phyloP scores from a whole-genome alignment of 2,888 invertebrate species.

The Agrochola macilenta region DNA sequence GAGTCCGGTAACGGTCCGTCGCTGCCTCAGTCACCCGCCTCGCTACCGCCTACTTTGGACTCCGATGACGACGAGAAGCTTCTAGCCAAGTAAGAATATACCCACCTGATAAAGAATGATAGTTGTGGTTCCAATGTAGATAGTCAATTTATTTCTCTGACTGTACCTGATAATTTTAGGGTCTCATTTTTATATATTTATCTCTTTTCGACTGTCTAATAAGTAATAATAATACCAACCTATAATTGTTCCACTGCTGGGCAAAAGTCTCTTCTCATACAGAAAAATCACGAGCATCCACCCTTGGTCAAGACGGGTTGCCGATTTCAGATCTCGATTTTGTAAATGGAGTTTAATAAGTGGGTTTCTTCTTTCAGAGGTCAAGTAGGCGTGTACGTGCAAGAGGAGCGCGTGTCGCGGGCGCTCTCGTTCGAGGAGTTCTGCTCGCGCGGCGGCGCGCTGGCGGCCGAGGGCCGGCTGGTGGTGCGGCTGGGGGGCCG shows the following conservation, averaged over 20 bases:
- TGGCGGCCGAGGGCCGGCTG: slow-evolving; percentile 94
- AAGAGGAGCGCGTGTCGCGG: slow-evolving; percentile 84
- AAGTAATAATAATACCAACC: background rate
- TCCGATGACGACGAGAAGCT: slow-evolving; percentile 95
- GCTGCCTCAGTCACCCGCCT: slow-evolving; percentile 97
- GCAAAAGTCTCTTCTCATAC: no score
- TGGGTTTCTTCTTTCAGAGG: slow-evolving; percentile 80
- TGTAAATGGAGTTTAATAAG: background rate
- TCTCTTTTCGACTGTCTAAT: background rate
- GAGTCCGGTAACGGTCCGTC: slow-evolving; percentile 99
- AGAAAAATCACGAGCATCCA: background rate
- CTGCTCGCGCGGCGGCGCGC: slow-evolving; percentile 94
- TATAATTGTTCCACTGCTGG: background rate
- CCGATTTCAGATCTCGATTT: background rate
- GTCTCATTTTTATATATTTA: no score
- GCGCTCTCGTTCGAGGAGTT: slow-evolving; percentile 87
- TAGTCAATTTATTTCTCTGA: background rate
- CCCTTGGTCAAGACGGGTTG: background rate
- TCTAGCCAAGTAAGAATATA: slow-evolving; percentile 85
- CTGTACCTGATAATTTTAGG: background rate
- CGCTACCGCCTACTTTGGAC: slow-evolving; percentile 94
- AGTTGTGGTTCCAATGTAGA: background rate
- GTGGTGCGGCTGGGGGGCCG: slow-evolving; percentile 96
- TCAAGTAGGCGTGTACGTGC: slow-evolving; percentile 85
- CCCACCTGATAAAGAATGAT: background rate